Percentiles rank a stretch among this genome's conserved stretches.
Evolutionary conservation across 2,888 invertebrate species (phyloP).

Genomic region (Beris chalybata): DNA sequence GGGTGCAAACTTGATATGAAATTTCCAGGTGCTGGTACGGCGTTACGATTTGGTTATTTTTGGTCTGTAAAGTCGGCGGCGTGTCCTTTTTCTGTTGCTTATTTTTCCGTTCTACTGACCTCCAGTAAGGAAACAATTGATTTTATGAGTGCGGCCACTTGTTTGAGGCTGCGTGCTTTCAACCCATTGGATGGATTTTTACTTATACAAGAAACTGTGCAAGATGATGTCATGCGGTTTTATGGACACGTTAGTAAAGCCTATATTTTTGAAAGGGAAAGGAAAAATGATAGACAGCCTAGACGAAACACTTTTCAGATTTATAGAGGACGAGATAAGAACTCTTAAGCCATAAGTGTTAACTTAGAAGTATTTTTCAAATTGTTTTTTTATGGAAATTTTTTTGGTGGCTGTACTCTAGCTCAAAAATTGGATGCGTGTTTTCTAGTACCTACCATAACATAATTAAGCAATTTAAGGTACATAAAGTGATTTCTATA

Average conservation of each 20-base stretch:
- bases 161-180: slow-evolving; percentile 20
- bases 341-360: too few relatives aligned
- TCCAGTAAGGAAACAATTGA: slow-evolving; percentile 29
- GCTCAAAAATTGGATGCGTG: too few relatives aligned
- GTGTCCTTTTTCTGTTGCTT: slow-evolving; percentile 18
- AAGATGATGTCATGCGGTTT: slow-evolving; percentile 27
- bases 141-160: slow-evolving; percentile 23
- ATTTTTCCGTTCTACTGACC: slow-evolving; percentile 27
- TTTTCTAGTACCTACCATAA: too few relatives aligned
- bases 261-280: slow-evolving; percentile 4
- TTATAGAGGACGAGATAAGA: slow-evolving; percentile 7
- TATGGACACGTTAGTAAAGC: slow-evolving; percentile 17
- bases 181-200: slow-evolving; percentile 1
- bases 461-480: too few relatives aligned
- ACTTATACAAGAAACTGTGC: not conserved
- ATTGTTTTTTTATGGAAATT: too few relatives aligned
- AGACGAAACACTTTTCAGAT: slow-evolving; percentile 7
- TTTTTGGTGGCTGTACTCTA: too few relatives aligned
- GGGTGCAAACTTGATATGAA: slow-evolving; percentile 20
- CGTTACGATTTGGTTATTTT: too few relatives aligned
- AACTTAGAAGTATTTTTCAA: too few relatives aligned
- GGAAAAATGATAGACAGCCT: not conserved
- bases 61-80: not conserved
- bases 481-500: too few relatives aligned
- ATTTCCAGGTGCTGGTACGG: too few relatives aligned